Base-by-base conservation (phyloP, 2,113 vertebrate genomes). In the Alexandromys fortis region DNA sequence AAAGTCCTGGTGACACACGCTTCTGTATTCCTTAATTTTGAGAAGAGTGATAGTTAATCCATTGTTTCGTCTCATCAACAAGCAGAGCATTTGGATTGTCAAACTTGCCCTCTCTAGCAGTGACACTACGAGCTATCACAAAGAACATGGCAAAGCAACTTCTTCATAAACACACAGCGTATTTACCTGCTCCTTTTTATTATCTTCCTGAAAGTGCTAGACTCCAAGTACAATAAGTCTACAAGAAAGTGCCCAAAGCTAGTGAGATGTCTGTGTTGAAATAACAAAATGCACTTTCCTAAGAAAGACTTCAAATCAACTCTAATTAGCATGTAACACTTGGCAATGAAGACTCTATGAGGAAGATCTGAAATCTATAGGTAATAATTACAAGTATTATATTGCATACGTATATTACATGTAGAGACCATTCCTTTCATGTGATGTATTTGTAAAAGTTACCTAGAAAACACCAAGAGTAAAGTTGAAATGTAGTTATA, bases 1-100 rank as follows among this genome's bases (percentile, higher is more conserved):
- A 97, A 97, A 98, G 87, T 97, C 92, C 94, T 96, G 21, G 11
- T 96, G 98, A 90, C 63, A 0, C 72, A 98, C 96, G 89, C 95
- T 97, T 98, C 92, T 96, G 65, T 97, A 97, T 97, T 97, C 93
- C 96, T 97, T 98, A 98, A 98, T 98, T 98, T 96, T 97, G 78
- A 88, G 70, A 91, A 97, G 96, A 94, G 97, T 98, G 98, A 97
- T 96, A 96, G 86, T 73, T 42, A 42, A 42, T 42, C 42, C 42
- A 42, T 42, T 97, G 96, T 96, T 49, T 75, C 77, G 75, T 76
- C 30, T 82, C 49, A 52, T 61, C 45, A 93, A 92, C 87, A 97
- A 97, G 94, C n/a, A 97, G 77, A 85, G 96, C 96, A 95, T 97
- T 33, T 87, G 96, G 97, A 97, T 97, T 94, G 55, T 98, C 79